Percentiles rank a stretch among this genome's conserved stretches.
These are phyloP conservation scores for Spodoptera litura DNA, from an alignment of 1,140 invertebrate genomes.

Conservation along the genomic window DNA sequence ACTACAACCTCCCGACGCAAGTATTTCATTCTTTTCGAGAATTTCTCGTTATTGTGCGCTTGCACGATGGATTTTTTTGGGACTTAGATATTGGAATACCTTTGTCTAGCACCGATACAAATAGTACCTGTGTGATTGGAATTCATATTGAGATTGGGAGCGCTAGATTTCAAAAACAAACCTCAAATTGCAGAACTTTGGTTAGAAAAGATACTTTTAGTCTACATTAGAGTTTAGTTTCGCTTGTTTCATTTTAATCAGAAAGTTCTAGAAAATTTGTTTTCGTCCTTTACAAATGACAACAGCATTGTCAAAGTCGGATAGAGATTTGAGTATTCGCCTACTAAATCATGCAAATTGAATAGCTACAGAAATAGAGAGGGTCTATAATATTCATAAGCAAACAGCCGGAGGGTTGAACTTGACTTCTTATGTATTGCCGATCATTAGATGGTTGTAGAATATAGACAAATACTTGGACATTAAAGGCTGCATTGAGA, in stretches of 20 bases:
- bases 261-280: no score
- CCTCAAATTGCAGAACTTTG: no score
- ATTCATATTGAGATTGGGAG: no score
- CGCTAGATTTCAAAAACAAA: no score
- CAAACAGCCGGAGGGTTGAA: neutral
- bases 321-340: neutral
- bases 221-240: no score
- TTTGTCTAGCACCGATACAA: neutral
- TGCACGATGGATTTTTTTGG: constrained; percentile 7
- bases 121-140: no score
- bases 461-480: neutral
- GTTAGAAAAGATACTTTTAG: no score
- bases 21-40: constrained; percentile 49
- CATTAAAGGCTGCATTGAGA: neutral
- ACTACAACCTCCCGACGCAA: constrained; percentile 33
- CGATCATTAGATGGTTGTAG: neutral
- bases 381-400: constrained; percentile 27
- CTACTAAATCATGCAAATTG: constrained; percentile 17
- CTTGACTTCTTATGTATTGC: neutral
- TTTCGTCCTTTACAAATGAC: no score
- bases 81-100: constrained; percentile 32
- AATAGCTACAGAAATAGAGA: neutral
- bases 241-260: no score
- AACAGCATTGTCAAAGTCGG: no score
- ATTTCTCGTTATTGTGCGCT: constrained; percentile 46